Evolutionary conservation across 2,888 invertebrate genomes (phyloP), one percentile per base, ranked within the genome.

Genomic region (Troides aeacus): DNA sequence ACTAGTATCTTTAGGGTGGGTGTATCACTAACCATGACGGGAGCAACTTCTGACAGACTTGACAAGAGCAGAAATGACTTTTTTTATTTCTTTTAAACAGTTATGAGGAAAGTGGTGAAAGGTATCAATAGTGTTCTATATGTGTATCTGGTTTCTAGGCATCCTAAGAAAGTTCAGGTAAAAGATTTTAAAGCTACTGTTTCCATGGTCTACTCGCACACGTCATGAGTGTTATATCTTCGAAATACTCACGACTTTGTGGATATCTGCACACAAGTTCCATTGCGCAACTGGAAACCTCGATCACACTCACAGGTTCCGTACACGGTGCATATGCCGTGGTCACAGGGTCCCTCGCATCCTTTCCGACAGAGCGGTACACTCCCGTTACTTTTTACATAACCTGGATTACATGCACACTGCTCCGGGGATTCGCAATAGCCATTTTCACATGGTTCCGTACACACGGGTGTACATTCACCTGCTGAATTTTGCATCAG

Each of bases 391-490:
- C 80, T 76, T 58, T 71, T 74, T 18, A 70, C 61, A 66, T 81
- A 88, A 4, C 85, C 87, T 0, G 72, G 60, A 7, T 76, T 36
- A 70, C 89, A 90, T 12, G 75, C 75, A 72, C 92, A 92, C 4
- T 73, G 72, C 66, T 89, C 83, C 21, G 82, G 81, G 0, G 82
- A 81, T 2, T 80, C 77, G 72, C 83, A 83, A 39, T 81, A 77
- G 0, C 88, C 90, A 72, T 81, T 77, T 15, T 71, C 77, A 72
- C 90, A 91, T 1, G 75, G 72, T 1, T 79, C 78, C 15, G 74
- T 75, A 64, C 92, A 92, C 1, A 79, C 72, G 0, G 92, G 86
- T 15, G 74, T 75, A 65, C 92, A 92, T 50, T 83, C 30, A 30
- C 30, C 84, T 66, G 75, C 71, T 23, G 81, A 79, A 50, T 76